These are phyloP conservation scores for Callipepla squamata DNA, from an alignment of 2,113 vertebrate species.

Conservation along the genomic window DNA sequence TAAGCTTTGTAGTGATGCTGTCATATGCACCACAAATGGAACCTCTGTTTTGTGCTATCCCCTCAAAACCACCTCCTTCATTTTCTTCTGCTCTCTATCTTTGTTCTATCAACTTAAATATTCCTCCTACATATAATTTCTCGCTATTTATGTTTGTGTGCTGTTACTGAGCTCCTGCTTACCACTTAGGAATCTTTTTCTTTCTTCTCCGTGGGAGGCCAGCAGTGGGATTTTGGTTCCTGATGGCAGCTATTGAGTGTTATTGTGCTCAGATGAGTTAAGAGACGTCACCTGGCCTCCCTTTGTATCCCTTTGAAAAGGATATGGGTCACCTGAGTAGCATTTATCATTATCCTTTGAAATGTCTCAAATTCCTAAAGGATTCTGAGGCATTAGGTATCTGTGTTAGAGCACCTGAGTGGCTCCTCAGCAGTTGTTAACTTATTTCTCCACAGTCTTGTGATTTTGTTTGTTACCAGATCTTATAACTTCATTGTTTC, in stretches of 20 bases:
- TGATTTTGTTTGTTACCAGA: neutral
- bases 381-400: neutral
- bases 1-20: neutral
- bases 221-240: neutral
- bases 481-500: neutral
- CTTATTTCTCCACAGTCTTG: neutral
- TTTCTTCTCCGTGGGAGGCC: neutral
- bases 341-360: neutral
- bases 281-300: neutral
- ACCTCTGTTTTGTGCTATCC: neutral
- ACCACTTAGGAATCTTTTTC: neutral
- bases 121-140: neutral
- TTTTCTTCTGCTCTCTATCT: neutral
- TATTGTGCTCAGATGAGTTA: neutral
- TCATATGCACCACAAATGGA: neutral
- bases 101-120: neutral
- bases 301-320: neutral
- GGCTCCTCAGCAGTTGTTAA: neutral
- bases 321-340: neutral
- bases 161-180: neutral
- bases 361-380: neutral
- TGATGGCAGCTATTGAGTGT: neutral
- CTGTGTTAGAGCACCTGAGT: neutral
- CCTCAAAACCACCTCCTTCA: neutral
- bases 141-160: neutral